A percentile compares a stretch with the other conserved stretches of the same genome.
phyloP scores from a whole-genome alignment of 1,140 invertebrate genomes.

The Conus betulinus region DNA sequence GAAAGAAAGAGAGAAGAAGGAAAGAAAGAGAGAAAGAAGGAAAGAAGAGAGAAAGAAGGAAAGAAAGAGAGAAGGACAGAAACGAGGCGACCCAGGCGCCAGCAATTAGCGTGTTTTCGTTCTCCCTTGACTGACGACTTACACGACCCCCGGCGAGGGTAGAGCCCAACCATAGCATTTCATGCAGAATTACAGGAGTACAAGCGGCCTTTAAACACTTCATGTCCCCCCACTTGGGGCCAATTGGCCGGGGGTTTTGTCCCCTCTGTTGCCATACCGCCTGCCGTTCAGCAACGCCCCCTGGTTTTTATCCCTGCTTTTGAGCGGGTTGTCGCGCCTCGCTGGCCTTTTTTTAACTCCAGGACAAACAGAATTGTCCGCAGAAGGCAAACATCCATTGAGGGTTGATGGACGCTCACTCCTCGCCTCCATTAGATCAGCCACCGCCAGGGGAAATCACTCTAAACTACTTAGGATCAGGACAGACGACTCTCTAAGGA shows the following conservation, averaged over 20 bases:
- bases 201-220: not conserved
- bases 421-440: not conserved
- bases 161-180: constrained; percentile 11
- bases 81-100: no score
- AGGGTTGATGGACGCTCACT: not conserved
- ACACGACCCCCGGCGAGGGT: not conserved
- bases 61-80: no score
- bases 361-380: not conserved
- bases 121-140: not conserved
- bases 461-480: not conserved
- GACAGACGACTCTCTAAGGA: not conserved
- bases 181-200: not conserved
- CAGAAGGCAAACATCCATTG: not conserved
- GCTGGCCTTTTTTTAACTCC: constrained; percentile 20
- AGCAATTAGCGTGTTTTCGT: not conserved
- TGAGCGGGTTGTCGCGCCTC: not conserved
- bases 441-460: constrained; percentile 3
- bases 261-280: not conserved
- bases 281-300: not conserved
- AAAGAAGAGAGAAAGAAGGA: no score
- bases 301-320: not conserved
- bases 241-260: not conserved
- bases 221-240: not conserved
- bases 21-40: no score
- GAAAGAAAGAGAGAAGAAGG: no score